phyloP scores from a whole-genome alignment of 2,888 invertebrate species.

The Leuctra nigra region DNA sequence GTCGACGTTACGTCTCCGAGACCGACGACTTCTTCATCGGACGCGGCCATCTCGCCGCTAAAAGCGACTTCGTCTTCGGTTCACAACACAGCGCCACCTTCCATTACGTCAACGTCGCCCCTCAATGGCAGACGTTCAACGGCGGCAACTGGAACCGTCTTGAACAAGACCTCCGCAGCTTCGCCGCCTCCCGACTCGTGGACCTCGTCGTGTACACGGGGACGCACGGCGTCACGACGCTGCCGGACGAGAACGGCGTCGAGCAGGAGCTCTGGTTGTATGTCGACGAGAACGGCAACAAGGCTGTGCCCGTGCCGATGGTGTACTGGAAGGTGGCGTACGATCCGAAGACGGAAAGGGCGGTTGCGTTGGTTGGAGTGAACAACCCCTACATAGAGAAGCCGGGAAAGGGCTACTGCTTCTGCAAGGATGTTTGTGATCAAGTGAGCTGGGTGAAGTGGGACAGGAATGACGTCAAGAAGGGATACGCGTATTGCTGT shows the following conservation, averaged over 20 bases:
- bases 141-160: slow-evolving; percentile 49
- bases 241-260: slow-evolving; percentile 38
- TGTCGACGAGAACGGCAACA: slow-evolving; percentile 40
- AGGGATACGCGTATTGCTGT: slow-evolving; percentile 58
- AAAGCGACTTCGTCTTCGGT: slow-evolving; percentile 55
- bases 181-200: slow-evolving; percentile 35
- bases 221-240: slow-evolving; percentile 49
- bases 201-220: slow-evolving; percentile 47
- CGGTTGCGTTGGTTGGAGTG: slow-evolving; percentile 12
- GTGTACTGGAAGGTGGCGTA: slow-evolving; percentile 49
- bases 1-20: slow-evolving; percentile 33
- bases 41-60: slow-evolving; percentile 56
- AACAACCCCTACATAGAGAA: slow-evolving; percentile 17
- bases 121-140: slow-evolving; percentile 61
- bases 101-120: slow-evolving; percentile 57
- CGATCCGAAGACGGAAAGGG: slow-evolving; percentile 6
- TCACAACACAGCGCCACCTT: slow-evolving; percentile 52
- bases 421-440: slow-evolving; percentile 39
- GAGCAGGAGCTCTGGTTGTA: slow-evolving; percentile 32
- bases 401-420: neutral
- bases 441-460: slow-evolving; percentile 1
- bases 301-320: slow-evolving; percentile 48
- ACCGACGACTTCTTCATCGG: slow-evolving; percentile 40
- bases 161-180: slow-evolving; percentile 45
- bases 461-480: slow-evolving; percentile 37